These are phyloP conservation scores for Propithecus deckenii DNA, from an alignment of 2,797 vertebrate genomes.

Conservation along the genomic window DNA sequence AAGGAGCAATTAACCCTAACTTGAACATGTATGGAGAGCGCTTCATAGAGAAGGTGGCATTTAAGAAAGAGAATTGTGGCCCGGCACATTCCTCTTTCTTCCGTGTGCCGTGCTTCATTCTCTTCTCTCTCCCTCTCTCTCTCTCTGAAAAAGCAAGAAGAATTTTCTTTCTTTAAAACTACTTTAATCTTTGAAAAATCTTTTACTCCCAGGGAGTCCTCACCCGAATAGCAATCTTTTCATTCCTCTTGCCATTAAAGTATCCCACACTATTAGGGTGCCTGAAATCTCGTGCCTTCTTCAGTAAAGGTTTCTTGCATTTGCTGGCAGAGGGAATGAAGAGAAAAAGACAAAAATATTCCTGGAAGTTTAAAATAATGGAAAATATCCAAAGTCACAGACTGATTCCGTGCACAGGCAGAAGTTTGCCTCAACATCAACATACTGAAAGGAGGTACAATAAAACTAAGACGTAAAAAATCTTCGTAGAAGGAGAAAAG, in stretches of 20 bases:
- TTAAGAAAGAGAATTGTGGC: constrained; percentile 10
- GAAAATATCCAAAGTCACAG: constrained; percentile 18
- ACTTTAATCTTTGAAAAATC: background rate
- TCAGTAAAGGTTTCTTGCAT: background rate
- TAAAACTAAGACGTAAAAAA: background rate
- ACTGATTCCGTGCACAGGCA: background rate
- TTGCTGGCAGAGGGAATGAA: background rate
- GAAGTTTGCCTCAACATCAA: background rate
- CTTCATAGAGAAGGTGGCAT: constrained; percentile 29
- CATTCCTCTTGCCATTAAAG: background rate
- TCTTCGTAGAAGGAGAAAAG: background rate
- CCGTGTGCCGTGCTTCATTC: background rate
- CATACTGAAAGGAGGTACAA: background rate
- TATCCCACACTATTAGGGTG: background rate
- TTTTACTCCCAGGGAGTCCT: background rate
- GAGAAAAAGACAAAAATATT: constrained; percentile 31
- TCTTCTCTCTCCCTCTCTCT: too few relatives aligned
- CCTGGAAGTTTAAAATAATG: constrained; percentile 8
- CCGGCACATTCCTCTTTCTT: background rate
- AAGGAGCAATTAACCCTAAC: constrained; percentile 27
- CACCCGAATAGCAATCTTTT: background rate
- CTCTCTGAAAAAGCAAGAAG: background rate
- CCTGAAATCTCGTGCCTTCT: background rate
- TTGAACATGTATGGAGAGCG: constrained; percentile 16
- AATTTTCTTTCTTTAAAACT: background rate